Evolutionary conservation across 2,797 vertebrate genomes (phyloP).

Genomic region (Enteromius afrohamiltoni): DNA sequence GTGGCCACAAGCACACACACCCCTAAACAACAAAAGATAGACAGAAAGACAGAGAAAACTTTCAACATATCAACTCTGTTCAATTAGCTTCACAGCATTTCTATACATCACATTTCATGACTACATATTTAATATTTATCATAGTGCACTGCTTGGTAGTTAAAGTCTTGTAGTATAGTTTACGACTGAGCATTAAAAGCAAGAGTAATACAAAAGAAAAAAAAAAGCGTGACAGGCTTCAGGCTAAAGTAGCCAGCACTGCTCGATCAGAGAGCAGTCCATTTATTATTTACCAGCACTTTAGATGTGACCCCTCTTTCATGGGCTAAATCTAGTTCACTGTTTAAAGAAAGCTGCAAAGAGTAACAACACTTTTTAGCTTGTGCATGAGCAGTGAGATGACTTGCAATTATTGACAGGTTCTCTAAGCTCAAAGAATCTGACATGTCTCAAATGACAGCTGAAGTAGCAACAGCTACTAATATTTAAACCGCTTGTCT

Average conservation of each 20-base stretch:
- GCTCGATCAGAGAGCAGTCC: conserved; percentile 4
- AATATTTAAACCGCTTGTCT: conserved; percentile 17
- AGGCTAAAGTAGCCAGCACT: not conserved
- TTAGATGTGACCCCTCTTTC: conserved; percentile 4
- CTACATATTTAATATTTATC: not conserved
- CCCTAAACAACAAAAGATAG: conserved; percentile 16
- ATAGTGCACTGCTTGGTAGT: not conserved
- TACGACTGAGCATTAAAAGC: not conserved
- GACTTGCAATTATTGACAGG: conserved; percentile 15
- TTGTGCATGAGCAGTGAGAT: conserved; percentile 4
- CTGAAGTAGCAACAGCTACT: not conserved
- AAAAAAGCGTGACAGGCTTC: not conserved
- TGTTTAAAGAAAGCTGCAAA: not conserved
- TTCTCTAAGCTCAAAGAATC: not conserved
- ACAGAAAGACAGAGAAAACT: not conserved
- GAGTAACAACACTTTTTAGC: conserved; percentile 1
- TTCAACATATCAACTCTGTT: not conserved
- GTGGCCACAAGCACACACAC: conserved; percentile 68
- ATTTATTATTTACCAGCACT: conserved; percentile 28
- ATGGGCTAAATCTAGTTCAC: conserved; percentile 20
- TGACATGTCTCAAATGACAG: not conserved
- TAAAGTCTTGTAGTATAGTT: not conserved
- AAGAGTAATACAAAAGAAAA: not conserved
- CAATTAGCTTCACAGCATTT: not conserved
- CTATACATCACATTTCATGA: not conserved